Percentiles rank a stretch among this genome's conserved stretches.
These are phyloP conservation scores for Allacma fusca DNA, from an alignment of 2,888 invertebrate species.

Conservation along the genomic window DNA sequence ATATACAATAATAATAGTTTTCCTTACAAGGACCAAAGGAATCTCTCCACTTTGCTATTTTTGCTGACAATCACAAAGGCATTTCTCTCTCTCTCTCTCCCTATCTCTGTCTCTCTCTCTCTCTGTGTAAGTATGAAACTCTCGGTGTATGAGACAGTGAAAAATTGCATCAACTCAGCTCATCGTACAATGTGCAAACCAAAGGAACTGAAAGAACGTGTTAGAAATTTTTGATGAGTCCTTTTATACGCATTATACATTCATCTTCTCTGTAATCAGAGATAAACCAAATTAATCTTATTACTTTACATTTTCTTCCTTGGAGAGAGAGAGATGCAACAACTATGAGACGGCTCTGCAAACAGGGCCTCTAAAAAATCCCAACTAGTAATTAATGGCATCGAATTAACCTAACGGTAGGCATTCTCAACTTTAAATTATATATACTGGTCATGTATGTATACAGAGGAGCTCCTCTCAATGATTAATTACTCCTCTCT, in stretches of 20 bases:
- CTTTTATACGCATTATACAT: neutral
- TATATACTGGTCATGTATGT: too few species aligned
- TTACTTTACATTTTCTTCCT: too few species aligned
- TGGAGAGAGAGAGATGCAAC: too few species aligned
- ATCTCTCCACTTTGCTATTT: constrained; percentile 1
- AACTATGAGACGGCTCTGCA: too few species aligned
- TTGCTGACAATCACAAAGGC: constrained; percentile 3
- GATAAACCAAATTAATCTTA: neutral
- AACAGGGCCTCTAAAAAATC: too few species aligned
- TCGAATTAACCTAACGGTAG: too few species aligned
- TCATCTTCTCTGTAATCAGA: neutral
- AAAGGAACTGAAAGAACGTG: neutral
- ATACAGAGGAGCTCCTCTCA: too few species aligned
- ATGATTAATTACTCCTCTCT: too few species aligned
- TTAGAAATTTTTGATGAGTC: constrained; percentile 3
- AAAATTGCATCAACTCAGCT: neutral
- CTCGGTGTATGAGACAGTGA: too few species aligned
- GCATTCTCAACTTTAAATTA: too few species aligned
- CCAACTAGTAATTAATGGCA: too few species aligned
- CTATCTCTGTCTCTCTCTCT: neutral
- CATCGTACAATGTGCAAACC: neutral
- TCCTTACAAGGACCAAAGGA: constrained; percentile 18
- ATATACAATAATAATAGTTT: neutral
- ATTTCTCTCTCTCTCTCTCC: constrained; percentile 7
- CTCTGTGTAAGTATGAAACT: too few species aligned